These are phyloP conservation scores for Pseudochirops corinnae DNA, from an alignment of 2,797 vertebrate genomes.

Conservation along the genomic window DNA sequence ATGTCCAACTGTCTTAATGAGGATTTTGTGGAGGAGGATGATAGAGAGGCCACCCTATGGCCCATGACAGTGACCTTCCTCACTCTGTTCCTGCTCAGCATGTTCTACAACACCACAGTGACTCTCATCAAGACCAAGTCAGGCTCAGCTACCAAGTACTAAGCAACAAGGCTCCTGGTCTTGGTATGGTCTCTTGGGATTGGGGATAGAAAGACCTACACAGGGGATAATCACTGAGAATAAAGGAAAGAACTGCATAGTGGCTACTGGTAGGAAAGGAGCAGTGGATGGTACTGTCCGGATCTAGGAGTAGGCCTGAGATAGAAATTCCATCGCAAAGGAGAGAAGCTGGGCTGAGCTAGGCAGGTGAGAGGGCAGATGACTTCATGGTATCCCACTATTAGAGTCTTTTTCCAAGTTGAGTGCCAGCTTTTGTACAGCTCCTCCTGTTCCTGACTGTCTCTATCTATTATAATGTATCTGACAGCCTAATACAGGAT, in stretches of 20 bases:
- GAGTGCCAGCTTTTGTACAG: background rate
- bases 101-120: constrained; percentile 89
- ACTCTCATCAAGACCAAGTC: constrained; percentile 86
- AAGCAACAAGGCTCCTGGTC: background rate
- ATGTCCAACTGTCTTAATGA: background rate
- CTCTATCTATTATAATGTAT: background rate
- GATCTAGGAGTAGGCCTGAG: background rate
- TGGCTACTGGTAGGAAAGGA: background rate
- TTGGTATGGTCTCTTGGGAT: background rate
- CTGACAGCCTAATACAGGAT: background rate
- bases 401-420: background rate
- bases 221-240: background rate
- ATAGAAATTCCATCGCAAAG: background rate
- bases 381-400: background rate
- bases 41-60: constrained; percentile 78
- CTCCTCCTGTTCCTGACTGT: background rate
- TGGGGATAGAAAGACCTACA: background rate
- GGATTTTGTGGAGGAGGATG: constrained; percentile 3
- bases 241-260: background rate
- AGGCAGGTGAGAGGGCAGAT: background rate
- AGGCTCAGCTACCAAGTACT: constrained; percentile 51
- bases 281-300: background rate
- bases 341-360: background rate
- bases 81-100: constrained; percentile 90
- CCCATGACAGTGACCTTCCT: constrained; percentile 87